Percentiles rank a stretch among this genome's conserved stretches.
Conservation (phyloP, 1,140 invertebrate genomes). For the Dryas iulia region DNA sequence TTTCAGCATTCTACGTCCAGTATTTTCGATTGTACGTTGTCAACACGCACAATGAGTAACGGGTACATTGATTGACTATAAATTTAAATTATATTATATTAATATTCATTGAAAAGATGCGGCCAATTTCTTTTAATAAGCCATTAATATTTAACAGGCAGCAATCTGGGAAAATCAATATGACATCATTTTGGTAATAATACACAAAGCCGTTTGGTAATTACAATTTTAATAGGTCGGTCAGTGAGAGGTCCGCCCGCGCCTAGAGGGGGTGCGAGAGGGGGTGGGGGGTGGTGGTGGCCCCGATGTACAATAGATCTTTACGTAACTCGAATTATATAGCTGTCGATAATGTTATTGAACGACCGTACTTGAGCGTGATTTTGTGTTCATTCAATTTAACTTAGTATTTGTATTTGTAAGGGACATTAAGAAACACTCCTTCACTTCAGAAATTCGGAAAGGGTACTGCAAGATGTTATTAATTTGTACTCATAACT, state of each 20-base stretch:
- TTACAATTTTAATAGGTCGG: constrained; percentile 74
- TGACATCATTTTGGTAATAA: constrained; percentile 62
- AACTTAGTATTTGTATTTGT: background rate
- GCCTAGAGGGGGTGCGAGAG: background rate
- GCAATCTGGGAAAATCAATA: constrained; percentile 46
- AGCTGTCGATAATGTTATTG: constrained; percentile 58
- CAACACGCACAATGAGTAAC: too few relatives aligned
- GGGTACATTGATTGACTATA: background rate
- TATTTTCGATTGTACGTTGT: too few relatives aligned
- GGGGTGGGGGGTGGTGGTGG: constrained; percentile 1
- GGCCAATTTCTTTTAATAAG: constrained; percentile 22
- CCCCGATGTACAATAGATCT: constrained; percentile 50
- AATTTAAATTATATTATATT: too few relatives aligned
- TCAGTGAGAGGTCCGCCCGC: constrained; percentile 42
- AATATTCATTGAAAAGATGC: background rate
- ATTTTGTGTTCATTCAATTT: constrained; percentile 9
- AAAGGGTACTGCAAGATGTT: background rate
- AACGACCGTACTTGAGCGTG: constrained; percentile 26
- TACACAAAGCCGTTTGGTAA: constrained; percentile 64
- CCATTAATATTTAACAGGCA: constrained; percentile 12
- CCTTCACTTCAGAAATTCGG: background rate
- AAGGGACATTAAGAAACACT: background rate
- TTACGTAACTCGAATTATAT: constrained; percentile 68
- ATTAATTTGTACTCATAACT: background rate
- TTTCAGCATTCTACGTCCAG: too few relatives aligned